Conservation (phyloP, 1,140 invertebrate genomes). For the Euschistus heros region DNA sequence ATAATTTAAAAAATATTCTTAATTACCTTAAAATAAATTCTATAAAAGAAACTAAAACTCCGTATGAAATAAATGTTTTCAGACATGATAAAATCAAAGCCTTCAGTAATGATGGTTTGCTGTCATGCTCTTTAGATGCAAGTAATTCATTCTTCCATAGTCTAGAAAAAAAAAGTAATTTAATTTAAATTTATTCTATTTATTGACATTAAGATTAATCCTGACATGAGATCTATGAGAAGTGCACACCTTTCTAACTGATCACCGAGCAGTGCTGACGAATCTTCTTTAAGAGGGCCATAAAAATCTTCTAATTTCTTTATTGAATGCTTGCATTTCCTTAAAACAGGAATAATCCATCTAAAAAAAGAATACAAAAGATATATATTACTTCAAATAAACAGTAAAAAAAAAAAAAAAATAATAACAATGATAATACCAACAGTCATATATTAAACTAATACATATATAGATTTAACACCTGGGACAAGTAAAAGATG, state of each 20-base stretch:
- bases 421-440: background rate
- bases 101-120: conserved; percentile 41
- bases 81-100: conserved; percentile 45
- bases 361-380: conserved; percentile 33
- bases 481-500: too few relatives aligned
- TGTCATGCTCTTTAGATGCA: conserved; percentile 32
- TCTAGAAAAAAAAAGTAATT: conserved; percentile 24
- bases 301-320: conserved; percentile 55
- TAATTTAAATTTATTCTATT: background rate
- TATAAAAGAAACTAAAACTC: conserved; percentile 39
- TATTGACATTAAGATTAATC: too few relatives aligned
- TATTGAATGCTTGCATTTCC: conserved; percentile 52
- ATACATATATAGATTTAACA: background rate
- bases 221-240: too few relatives aligned
- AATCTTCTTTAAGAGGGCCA: conserved; percentile 51
- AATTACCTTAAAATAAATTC: conserved; percentile 39
- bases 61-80: conserved; percentile 38
- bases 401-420: background rate
- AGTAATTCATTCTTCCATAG: conserved; percentile 31
- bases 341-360: conserved; percentile 54
- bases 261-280: conserved; percentile 43
- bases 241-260: conserved; percentile 36
- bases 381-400: background rate
- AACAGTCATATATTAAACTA: background rate
- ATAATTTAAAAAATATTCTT: background rate